These are phyloP conservation scores for Netelia fuscicornis DNA, from an alignment of 2,888 invertebrate species.

Conservation along the genomic window DNA sequence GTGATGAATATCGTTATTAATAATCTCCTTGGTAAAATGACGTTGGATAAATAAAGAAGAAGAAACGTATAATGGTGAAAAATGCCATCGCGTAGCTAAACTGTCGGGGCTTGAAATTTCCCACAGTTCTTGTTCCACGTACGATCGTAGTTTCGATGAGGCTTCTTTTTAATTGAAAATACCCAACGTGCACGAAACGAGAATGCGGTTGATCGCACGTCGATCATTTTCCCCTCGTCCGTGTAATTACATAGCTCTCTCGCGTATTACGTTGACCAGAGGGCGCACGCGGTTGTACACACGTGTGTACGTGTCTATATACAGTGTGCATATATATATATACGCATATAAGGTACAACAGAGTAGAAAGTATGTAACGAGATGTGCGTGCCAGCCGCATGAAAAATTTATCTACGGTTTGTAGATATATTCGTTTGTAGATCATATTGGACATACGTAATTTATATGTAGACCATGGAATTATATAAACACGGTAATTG, in stretches of 20 bases:
- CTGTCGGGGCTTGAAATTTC: neutral
- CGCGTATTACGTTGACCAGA: constrained; percentile 9
- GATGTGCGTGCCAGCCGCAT: neutral
- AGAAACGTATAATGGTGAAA: neutral
- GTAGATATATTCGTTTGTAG: neutral
- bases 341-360: neutral
- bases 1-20: constrained; percentile 9
- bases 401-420: neutral
- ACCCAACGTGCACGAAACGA: constrained; percentile 1
- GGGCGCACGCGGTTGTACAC: constrained; percentile 1
- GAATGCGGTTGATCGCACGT: constrained; percentile 52
- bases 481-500: neutral
- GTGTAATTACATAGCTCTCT: constrained; percentile 43
- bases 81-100: neutral
- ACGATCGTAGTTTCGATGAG: neutral
- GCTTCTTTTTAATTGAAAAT: constrained; percentile 41
- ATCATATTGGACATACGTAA: constrained; percentile 10
- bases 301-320: neutral
- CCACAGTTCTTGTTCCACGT: neutral
- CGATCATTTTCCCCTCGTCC: constrained; percentile 44
- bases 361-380: constrained; percentile 43
- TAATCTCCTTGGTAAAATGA: neutral
- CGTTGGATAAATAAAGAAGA: neutral
- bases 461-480: neutral
- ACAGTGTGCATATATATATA: neutral